phyloP scores from a whole-genome alignment of 2,888 invertebrate species.

The Scaptomyza caliginosa region DNA sequence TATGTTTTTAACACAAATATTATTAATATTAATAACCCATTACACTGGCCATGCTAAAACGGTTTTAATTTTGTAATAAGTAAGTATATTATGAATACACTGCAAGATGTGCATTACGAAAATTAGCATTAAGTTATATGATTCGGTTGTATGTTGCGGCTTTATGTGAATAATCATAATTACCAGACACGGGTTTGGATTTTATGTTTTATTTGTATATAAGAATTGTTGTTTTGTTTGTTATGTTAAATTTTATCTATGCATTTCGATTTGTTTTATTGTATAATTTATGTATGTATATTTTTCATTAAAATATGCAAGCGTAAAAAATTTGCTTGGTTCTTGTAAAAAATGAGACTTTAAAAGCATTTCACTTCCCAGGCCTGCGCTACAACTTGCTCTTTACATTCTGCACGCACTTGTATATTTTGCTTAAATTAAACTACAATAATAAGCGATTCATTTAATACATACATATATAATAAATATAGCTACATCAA shows the following conservation, averaged over 20 bases:
- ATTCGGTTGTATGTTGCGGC: constrained; percentile 43
- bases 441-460: constrained; percentile 79
- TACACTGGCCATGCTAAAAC: constrained; percentile 67
- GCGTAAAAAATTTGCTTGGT: constrained; percentile 77
- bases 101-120: constrained; percentile 68
- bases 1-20: constrained; percentile 74
- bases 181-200: constrained; percentile 33
- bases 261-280: constrained; percentile 48
- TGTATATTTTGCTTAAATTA: constrained; percentile 78
- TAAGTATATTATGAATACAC: constrained; percentile 54
- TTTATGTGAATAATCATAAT: constrained; percentile 47
- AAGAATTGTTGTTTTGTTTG: constrained; percentile 18
- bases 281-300: constrained; percentile 63
- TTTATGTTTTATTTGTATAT: constrained; percentile 55
- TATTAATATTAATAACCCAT: constrained; percentile 56
- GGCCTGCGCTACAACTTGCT: constrained; percentile 57
- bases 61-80: constrained; percentile 63
- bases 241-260: constrained; percentile 72
- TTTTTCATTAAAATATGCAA: constrained; percentile 77
- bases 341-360: constrained; percentile 80
- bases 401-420: constrained; percentile 53
- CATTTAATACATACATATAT: constrained; percentile 70
- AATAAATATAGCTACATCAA: constrained; percentile 70
- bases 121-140: constrained; percentile 60
- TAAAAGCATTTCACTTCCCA: constrained; percentile 80